These are phyloP conservation scores for Steatocranus sp. DNA, from an alignment of 2,797 vertebrate genomes.

Conservation along the genomic window DNA sequence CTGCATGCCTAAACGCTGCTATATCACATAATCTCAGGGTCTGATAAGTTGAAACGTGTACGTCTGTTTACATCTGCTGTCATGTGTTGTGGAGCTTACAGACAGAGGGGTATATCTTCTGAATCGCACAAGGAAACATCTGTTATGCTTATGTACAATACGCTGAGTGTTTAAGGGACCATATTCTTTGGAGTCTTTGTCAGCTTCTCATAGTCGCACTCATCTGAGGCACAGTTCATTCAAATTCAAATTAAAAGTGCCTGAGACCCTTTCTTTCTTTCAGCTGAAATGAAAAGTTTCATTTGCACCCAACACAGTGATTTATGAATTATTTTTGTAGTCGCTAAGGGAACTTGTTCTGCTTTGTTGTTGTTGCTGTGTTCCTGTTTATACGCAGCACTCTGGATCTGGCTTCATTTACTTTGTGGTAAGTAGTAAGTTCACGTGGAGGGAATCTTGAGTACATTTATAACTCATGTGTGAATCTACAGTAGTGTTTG, in stretches of 20 bases:
- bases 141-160: neutral
- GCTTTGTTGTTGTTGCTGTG: neutral
- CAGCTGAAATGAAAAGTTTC: neutral
- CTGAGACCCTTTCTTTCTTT: neutral
- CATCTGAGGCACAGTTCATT: neutral
- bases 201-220: neutral
- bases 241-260: neutral
- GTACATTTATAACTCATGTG: neutral
- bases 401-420: neutral
- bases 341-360: neutral
- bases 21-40: neutral
- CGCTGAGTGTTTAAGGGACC: neutral
- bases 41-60: neutral
- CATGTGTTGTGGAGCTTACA: neutral
- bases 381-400: neutral
- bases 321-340: neutral
- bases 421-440: neutral
- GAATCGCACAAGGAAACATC: neutral
- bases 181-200: neutral
- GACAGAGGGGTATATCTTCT: neutral
- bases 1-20: neutral
- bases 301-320: neutral
- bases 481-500: neutral
- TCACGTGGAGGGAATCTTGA: neutral
- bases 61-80: neutral